Evolutionary conservation across 2,113 vertebrate species (phyloP).

Genomic region (Hiodon tergisus): DNA sequence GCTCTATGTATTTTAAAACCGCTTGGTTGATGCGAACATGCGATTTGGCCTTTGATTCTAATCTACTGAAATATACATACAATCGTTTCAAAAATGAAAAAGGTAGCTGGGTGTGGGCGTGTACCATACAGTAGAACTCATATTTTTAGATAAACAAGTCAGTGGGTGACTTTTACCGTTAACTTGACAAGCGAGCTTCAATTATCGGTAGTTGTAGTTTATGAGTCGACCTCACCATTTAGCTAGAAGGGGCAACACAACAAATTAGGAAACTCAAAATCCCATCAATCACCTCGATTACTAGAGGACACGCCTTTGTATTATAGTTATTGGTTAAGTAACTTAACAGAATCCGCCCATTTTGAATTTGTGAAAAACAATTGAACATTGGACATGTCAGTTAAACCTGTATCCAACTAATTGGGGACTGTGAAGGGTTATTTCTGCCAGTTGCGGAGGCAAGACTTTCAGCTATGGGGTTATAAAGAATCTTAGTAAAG

Average conservation of each 20-base stretch:
- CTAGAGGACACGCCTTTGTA: conserved; percentile 6
- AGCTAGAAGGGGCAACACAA: not conserved
- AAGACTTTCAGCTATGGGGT: not conserved
- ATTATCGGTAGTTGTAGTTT: conserved; percentile 50
- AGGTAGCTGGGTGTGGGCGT: not conserved
- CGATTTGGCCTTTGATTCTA: not conserved
- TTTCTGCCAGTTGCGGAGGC: conserved; percentile 27
- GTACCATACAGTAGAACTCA: conserved; percentile 5
- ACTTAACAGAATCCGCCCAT: not conserved
- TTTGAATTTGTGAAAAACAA: not conserved
- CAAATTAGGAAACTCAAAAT: conserved; percentile 34
- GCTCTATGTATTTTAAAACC: no score
- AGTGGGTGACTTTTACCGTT: conserved; percentile 8
- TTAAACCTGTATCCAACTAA: conserved; percentile 41
- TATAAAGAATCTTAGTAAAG: conserved; percentile 3
- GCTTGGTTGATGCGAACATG: no score
- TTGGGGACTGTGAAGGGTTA: conserved; percentile 35
- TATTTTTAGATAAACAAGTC: conserved; percentile 58
- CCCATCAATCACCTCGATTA: conserved; percentile 34
- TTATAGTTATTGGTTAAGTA: conserved; percentile 27
- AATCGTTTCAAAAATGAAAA: not conserved
- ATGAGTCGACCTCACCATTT: rapidly evolving
- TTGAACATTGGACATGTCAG: conserved; percentile 38
- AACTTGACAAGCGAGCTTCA: not conserved
- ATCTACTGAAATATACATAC: not conserved